Percentiles rank a stretch among this genome's conserved stretches.
Evolutionary conservation across 2,113 vertebrate genomes (phyloP).

Genomic region (Dipodomys spectabilis): DNA sequence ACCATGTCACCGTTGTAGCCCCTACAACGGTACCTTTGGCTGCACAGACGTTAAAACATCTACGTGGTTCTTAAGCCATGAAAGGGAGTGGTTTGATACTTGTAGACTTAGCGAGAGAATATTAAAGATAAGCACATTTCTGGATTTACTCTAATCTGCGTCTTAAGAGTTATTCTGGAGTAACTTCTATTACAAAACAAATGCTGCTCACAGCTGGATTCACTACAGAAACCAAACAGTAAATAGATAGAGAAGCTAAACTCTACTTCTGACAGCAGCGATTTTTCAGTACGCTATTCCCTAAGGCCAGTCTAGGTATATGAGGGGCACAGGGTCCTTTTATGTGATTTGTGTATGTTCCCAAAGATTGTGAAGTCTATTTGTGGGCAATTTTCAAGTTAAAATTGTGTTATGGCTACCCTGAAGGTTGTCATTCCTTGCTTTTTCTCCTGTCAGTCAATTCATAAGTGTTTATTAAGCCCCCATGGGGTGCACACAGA

Average conservation of each 20-base stretch:
- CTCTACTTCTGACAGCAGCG: constrained; percentile 38
- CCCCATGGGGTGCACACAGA: constrained; percentile 64
- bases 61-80: not conserved
- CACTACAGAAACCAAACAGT: constrained; percentile 58
- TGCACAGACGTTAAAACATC: constrained; percentile 44
- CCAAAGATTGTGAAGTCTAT: constrained; percentile 76
- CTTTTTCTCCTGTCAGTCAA: constrained; percentile 80
- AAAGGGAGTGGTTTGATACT: not conserved
- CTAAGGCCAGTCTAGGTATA: constrained; percentile 62
- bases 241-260: constrained; percentile 61
- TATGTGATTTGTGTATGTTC: constrained; percentile 81
- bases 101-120: constrained; percentile 11
- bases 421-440: constrained; percentile 81
- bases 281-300: constrained; percentile 73
- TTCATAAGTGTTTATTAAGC: constrained; percentile 82
- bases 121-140: constrained; percentile 2
- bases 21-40: not conserved
- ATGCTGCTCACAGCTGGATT: constrained; percentile 63
- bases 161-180: constrained; percentile 42
- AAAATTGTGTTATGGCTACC: constrained; percentile 80
- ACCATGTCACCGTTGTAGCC: not conserved
- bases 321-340: constrained; percentile 66
- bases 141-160: constrained; percentile 8
- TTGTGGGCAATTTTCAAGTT: constrained; percentile 81
- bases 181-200: constrained; percentile 27